These are phyloP conservation scores for Hyperoodon ampullatus DNA, from an alignment of 2,113 vertebrate species.

Conservation along the genomic window DNA sequence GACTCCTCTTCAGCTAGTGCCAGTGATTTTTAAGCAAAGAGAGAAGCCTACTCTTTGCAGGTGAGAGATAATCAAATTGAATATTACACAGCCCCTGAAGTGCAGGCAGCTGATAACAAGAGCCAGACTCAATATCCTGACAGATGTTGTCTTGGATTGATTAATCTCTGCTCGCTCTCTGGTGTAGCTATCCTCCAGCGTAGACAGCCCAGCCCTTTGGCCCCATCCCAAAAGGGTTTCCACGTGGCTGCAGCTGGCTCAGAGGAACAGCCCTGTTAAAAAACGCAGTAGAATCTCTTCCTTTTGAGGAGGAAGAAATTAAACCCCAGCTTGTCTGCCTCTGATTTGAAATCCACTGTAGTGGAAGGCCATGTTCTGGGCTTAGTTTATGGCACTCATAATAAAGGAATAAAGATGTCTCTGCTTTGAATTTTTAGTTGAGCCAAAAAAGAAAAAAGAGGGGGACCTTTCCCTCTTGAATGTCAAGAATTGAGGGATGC, in stretches of 20 bases:
- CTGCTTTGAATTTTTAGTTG: not conserved
- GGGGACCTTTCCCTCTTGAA: not conserved
- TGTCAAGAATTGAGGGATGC: not conserved
- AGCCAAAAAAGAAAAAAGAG: not conserved
- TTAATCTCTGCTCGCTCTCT: constrained; percentile 82
- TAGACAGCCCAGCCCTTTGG: constrained; percentile 74
- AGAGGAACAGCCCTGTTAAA: constrained; percentile 61
- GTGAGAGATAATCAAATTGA: constrained; percentile 89
- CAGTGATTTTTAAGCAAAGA: constrained; percentile 85
- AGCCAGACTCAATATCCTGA: constrained; percentile 87
- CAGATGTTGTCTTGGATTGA: constrained; percentile 87
- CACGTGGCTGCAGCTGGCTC: constrained; percentile 63
- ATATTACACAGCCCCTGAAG: constrained; percentile 87
- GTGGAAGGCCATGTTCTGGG: constrained; percentile 49
- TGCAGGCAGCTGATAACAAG: constrained; percentile 82
- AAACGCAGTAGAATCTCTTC: not conserved
- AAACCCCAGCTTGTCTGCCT: constrained; percentile 54
- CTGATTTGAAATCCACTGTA: constrained; percentile 35
- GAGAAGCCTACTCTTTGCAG: constrained; percentile 83
- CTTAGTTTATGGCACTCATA: constrained; percentile 32
- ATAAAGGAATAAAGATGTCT: constrained; percentile 9
- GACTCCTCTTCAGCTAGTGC: constrained; percentile 82
- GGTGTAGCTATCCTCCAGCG: constrained; percentile 71
- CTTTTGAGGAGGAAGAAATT: constrained; percentile 60
- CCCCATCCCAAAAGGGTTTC: constrained; percentile 73